phyloP scores from a whole-genome alignment of 2,113 vertebrate genomes.

The Sciurus niger region DNA sequence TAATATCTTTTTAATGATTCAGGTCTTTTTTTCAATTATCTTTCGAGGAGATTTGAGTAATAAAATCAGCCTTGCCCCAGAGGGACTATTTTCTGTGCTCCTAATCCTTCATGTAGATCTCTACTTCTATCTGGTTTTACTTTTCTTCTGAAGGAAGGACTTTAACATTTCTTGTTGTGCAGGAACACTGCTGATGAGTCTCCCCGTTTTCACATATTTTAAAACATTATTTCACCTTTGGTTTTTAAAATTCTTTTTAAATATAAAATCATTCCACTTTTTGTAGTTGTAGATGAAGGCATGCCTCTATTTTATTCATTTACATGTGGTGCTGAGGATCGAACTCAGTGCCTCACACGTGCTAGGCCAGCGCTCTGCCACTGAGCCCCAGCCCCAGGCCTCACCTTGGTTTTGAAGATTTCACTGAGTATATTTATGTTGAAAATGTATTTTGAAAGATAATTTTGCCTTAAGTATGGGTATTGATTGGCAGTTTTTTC shows the following conservation, averaged over 20 bases:
- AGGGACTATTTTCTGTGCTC: not conserved
- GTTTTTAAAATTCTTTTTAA: not conserved
- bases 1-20: not conserved
- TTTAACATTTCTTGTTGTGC: no score
- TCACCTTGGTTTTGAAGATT: not conserved
- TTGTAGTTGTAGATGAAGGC: no score
- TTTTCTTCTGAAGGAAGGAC: not conserved
- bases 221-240: not conserved
- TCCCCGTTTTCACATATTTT: not conserved
- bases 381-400: no score
- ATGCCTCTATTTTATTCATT: no score
- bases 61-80: not conserved
- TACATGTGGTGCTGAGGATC: no score
- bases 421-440: not conserved
- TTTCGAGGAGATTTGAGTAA: not conserved
- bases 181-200: not conserved
- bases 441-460: not conserved
- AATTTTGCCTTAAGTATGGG: not conserved
- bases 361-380: no score
- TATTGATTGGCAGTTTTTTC: not conserved
- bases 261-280: no score
- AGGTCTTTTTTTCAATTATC: not conserved
- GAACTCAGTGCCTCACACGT: no score
- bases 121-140: not conserved
- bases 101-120: not conserved